Conservation (phyloP, 1,140 invertebrate genomes). For the Anadara kagoshimensis region DNA sequence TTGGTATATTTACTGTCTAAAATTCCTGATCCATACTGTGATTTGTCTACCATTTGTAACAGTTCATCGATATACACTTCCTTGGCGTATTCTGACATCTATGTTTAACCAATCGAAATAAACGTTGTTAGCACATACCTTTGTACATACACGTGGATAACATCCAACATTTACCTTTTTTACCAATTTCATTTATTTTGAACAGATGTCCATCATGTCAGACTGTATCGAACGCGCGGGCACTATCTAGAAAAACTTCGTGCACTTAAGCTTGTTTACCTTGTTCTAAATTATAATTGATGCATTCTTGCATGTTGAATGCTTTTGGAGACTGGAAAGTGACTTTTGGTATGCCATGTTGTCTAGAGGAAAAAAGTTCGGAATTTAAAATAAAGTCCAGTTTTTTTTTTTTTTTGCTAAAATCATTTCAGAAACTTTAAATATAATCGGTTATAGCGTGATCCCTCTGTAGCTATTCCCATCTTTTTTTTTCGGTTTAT, state of each 20-base stretch:
- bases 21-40: background rate
- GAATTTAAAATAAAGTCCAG: background rate
- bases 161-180: slow-evolving; percentile 5
- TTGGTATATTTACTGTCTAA: background rate
- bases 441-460: background rate
- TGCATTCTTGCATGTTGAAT: background rate
- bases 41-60: background rate
- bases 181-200: no score
- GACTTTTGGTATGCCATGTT: slow-evolving; percentile 5
- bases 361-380: background rate
- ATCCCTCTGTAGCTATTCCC: slow-evolving; percentile 3
- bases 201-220: no score
- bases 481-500: slow-evolving; percentile 4
- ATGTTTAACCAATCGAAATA: background rate
- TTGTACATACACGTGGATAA: background rate
- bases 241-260: no score
- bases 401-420: no score
- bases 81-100: slow-evolving; percentile 8
- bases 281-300: background rate
- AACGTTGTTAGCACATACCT: background rate
- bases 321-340: background rate
- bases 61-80: slow-evolving; percentile 10
- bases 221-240: no score
- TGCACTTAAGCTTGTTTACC: no score
- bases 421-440: no score